Evolutionary conservation across 2,113 vertebrate genomes (phyloP), one percentile per base, ranked within the genome.

Genomic region (Nothocercus julius): DNA sequence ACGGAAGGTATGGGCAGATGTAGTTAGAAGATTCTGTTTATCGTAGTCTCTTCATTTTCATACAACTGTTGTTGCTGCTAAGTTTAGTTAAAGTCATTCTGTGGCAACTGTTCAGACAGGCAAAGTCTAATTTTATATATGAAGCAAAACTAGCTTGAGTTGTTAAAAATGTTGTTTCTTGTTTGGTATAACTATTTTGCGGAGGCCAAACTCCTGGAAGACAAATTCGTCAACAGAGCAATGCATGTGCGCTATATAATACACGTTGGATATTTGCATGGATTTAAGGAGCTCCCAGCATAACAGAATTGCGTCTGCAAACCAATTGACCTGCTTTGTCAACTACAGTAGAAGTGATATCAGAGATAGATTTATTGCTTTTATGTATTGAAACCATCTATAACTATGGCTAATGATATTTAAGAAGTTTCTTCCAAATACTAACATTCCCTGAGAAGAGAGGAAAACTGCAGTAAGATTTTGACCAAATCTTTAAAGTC

Each of bases 81-180:
- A 82, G 62, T 66, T 92, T 93, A 89, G 91, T 73, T 86, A 68
- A 89, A 91, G 73, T 68, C 9, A 40, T 73, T 89, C 34, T 89
- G 18, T 89, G 49, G 49, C 73, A 70, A 51, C 44, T 56, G 40
- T 72, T 76, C 59, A 62, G 32, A 64, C 36, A 87, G 83, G 32
- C 53, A 28, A 34, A 38, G 17, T 56, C 66, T 94, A 21, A 87
- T 89, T 84, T 94, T 72, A 49, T 64, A 68, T 32, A n/a, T 53
- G 47, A 79, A 85, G 25, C 17, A 78, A 78, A 90, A 68, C 19
- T 70, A 44, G 38, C 78, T 47, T 49, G 38, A 30, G 17, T 66
- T 74, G 30, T 91, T 85, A 49, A 53, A 75, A 91, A 83, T 47
- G 42, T 6, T 38, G 30, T 2, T 36, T 11, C 82, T 79, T 25